Percentiles rank a stretch among this genome's conserved stretches.
Evolutionary conservation across 2,113 vertebrate genomes (phyloP).

Genomic region (Cochlearius cochlearius): DNA sequence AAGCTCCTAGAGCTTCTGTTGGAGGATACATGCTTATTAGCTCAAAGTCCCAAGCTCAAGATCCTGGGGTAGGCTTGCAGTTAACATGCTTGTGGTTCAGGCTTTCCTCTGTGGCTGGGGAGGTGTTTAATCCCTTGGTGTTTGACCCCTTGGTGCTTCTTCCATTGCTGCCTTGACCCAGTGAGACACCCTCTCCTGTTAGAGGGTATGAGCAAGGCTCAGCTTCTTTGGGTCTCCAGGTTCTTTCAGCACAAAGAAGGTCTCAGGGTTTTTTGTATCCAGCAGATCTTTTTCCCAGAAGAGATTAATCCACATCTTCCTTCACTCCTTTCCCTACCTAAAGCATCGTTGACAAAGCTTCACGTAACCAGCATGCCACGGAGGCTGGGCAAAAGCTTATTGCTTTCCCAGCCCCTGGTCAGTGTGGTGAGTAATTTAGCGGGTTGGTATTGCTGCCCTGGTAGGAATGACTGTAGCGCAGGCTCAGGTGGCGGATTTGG

Average conservation of each 20-base stretch:
- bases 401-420: background rate
- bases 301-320: background rate
- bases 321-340: background rate
- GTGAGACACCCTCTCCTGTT: background rate
- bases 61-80: background rate
- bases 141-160: background rate
- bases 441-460: background rate
- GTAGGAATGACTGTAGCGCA: background rate
- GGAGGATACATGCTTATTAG: background rate
- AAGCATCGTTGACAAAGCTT: fast-evolving
- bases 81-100: fast-evolving
- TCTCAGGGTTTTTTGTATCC: fast-evolving
- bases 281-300: background rate
- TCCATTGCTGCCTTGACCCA: fast-evolving
- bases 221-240: background rate
- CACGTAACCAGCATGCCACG: fast-evolving
- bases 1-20: background rate
- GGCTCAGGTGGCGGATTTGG: fast-evolving
- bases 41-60: background rate
- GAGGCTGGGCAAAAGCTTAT: background rate
- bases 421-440: background rate
- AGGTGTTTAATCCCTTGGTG: background rate
- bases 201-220: background rate
- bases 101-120: background rate
- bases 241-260: background rate